phyloP scores from a whole-genome alignment of 2,888 invertebrate genomes.

The Leptinotarsa haldemani region DNA sequence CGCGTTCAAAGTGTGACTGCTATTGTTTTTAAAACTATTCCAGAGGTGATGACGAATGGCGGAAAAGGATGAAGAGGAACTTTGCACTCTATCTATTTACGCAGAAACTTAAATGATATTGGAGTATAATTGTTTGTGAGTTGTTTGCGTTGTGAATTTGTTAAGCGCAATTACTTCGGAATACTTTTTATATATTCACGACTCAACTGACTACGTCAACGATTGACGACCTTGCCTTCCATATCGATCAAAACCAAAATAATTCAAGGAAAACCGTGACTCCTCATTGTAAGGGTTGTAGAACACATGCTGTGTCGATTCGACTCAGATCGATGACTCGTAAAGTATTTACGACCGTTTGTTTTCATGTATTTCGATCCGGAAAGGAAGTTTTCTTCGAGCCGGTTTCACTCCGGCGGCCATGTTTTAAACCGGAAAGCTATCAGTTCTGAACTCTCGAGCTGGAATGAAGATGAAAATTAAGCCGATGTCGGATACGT shows the following conservation, averaged over 20 bases:
- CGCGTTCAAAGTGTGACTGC: too few species aligned
- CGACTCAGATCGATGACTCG: conserved; percentile 35
- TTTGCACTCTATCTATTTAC: too few species aligned
- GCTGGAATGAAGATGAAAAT: conserved; percentile 16
- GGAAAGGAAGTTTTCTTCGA: conserved; percentile 51
- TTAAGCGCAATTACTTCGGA: neutral
- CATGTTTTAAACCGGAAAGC: conserved; percentile 12
- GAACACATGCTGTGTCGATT: conserved; percentile 33
- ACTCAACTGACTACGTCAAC: neutral
- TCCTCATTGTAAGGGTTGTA: conserved; percentile 28
- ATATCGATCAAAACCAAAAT: neutral
- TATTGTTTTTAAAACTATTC: too few species aligned
- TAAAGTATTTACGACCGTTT: conserved; percentile 30
- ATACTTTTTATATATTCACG: neutral
- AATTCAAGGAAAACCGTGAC: neutral
- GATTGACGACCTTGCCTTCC: neutral
- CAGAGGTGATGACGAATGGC: too few species aligned
- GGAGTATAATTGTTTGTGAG: too few species aligned
- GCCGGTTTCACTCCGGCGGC: conserved; percentile 42
- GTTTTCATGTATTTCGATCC: conserved; percentile 43
- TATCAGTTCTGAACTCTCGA: conserved; percentile 6
- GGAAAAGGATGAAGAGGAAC: too few species aligned
- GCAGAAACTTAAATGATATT: too few species aligned
- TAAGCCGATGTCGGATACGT: conserved; percentile 1
- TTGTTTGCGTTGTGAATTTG: too few species aligned